Conservation (phyloP, 1,140 invertebrate species). For the Neodiprion virginianus region DNA sequence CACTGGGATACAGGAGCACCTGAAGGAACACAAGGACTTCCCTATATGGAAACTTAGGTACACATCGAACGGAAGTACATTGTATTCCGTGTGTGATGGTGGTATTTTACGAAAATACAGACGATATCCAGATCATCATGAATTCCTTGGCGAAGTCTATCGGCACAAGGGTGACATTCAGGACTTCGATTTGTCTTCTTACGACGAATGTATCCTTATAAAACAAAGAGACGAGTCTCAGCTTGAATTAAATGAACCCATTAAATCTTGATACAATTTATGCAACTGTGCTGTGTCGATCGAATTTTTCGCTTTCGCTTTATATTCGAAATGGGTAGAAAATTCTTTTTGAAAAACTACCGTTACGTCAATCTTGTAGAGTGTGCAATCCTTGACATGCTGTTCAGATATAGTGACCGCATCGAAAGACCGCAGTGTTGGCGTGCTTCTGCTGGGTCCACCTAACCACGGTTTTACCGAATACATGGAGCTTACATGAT, state of each 20-base stretch:
- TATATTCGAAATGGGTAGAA: not conserved
- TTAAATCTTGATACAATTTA: slow-evolving; percentile 10
- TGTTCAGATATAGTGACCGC: slow-evolving; percentile 61
- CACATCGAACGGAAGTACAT: slow-evolving; percentile 60
- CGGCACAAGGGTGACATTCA: slow-evolving; percentile 62
- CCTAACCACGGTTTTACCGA: slow-evolving; percentile 65
- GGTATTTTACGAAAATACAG: slow-evolving; percentile 59
- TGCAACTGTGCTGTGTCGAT: not conserved
- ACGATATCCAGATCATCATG: slow-evolving; percentile 61
- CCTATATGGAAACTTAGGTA: slow-evolving; percentile 62
- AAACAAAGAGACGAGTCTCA: not conserved
- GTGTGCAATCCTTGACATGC: slow-evolving; percentile 29
- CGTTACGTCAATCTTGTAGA: not conserved
- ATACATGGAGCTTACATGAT: slow-evolving; percentile 64
- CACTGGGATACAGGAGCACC: slow-evolving; percentile 56
- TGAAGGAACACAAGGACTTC: slow-evolving; percentile 56
- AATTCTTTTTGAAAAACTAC: slow-evolving; percentile 3
- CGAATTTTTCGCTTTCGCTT: too few species aligned
- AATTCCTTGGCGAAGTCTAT: slow-evolving; percentile 62
- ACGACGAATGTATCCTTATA: slow-evolving; percentile 66
- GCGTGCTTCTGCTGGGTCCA: slow-evolving; percentile 59
- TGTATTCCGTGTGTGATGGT: slow-evolving; percentile 62
- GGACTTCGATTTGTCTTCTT: slow-evolving; percentile 65
- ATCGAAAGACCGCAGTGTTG: slow-evolving; percentile 64
- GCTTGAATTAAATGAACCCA: not conserved